Evolutionary conservation across 2,888 invertebrate species (phyloP), one percentile per base, ranked within the genome.

Genomic region (Stomorhina lunata): DNA sequence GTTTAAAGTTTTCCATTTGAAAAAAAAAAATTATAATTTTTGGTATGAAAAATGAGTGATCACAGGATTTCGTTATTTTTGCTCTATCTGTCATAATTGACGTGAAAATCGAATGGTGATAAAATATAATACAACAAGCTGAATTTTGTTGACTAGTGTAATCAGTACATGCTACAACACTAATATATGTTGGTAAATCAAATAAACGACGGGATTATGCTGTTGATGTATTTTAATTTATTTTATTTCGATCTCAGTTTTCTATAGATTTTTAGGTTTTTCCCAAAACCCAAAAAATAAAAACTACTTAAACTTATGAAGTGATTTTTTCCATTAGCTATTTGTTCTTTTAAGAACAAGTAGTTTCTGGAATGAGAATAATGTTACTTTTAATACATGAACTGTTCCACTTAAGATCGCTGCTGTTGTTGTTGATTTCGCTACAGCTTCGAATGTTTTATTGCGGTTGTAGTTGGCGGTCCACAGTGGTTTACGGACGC

Each of bases 191-290:
- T 59, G n/a, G 9, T 57, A 48, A 10, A 59, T 25, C 73, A 50
- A 66, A 68, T 80, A 68, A 72, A 61, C 29, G 43, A 66, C 59
- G 59, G 82, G 83, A 83, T 83, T 83, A 80, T 80, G 83, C 76
- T 80, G 83, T 80, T 80, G 71, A 61, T 69, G 53, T 37, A 29
- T 50, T 68, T 68, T 32, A 25, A n/a, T 57, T 57, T 57, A 45
- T 63, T 43, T 0, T 2, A 29, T 22, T 37, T 4, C 9, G 27
- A 6, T 25, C 55, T 32, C 27, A 40, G n/a, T 63, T 57, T 75
- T 81, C 71, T 43, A 48, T 63, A 37, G 68, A 69, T 57, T 55
- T 75, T 73, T 69, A 55, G 68, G 79, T 71, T 79, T 66, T 68
- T 63, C 40, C 20, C 50, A 53, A 69, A 69, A 37, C 61, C 59